Base-by-base conservation (phyloP, 2,888 invertebrate genomes). In the Gibbula magus region DNA sequence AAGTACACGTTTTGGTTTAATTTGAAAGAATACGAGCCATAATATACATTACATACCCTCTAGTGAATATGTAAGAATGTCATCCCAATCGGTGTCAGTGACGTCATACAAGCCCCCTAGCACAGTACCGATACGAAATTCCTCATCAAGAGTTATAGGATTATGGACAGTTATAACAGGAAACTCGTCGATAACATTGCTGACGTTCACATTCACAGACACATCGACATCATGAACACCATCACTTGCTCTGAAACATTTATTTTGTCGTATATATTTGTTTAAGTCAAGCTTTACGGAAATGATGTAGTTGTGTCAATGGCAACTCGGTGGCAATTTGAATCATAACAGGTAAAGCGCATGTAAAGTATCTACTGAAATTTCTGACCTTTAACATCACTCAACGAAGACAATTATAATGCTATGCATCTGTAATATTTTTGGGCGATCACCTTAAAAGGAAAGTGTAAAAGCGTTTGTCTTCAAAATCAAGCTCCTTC, bases 221-320 rank as follows among this genome's bases (percentile, higher is more conserved):
- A 74, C 74, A 22, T 74, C 51, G 1, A 25, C 51, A 25, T 74
- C 51, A 51, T 45, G 51, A 0, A 45, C 7, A 25, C 74, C 74
- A 74, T 74, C 74, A 52, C 18, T 74, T 7, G 74, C 74, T 51
- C 74, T 74, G 51, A 74, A 74, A 29, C n/a, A n/a, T n/a, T n/a
- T n/a, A n/a, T n/a, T n/a, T n/a, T n/a, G n/a, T n/a, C n/a, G n/a
- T n/a, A n/a, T n/a, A n/a, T n/a, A n/a, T n/a, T n/a, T n/a, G n/a
- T n/a, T n/a, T n/a, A n/a, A n/a, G n/a, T n/a, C n/a, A n/a, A n/a
- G n/a, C n/a, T n/a, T n/a, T n/a, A n/a, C n/a, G n/a, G n/a, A n/a
- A n/a, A n/a, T n/a, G n/a, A n/a, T n/a, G n/a, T n/a, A n/a, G n/a
- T n/a, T n/a, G n/a, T n/a, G n/a, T n/a, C n/a, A n/a, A n/a, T n/a